phyloP scores from a whole-genome alignment of 2,113 vertebrate species.

The Grallaria varia region DNA sequence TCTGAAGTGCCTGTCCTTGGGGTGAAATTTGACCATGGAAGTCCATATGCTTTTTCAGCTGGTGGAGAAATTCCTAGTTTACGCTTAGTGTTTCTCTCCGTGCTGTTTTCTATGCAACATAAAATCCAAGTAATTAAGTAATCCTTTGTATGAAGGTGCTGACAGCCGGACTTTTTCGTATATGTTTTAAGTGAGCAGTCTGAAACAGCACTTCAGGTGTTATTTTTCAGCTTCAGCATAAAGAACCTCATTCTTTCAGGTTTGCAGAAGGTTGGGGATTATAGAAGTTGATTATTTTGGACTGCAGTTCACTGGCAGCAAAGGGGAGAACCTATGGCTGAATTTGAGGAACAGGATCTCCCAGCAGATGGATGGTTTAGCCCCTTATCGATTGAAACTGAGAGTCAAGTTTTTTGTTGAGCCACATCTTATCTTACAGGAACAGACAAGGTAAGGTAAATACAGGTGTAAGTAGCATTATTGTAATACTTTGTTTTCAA shows the following conservation, averaged over 20 bases:
- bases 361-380: slow-evolving; percentile 93
- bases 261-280: slow-evolving; percentile 93
- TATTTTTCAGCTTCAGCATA: not conserved
- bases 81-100: not conserved
- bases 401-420: slow-evolving; percentile 98
- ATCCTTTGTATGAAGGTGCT: not conserved
- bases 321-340: slow-evolving; percentile 96
- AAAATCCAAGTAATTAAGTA: not conserved
- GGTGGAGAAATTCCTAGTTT: not conserved
- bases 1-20: not conserved
- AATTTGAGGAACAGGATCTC: slow-evolving; percentile 98
- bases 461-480: not conserved
- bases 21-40: not conserved
- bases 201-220: not conserved
- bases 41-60: not conserved
- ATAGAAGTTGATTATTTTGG: slow-evolving; percentile 98
- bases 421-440: slow-evolving; percentile 96
- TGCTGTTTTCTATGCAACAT: not conserved
- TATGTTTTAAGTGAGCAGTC: not conserved
- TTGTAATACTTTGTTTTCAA: not conserved
- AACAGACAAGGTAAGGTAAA: slow-evolving; percentile 89
- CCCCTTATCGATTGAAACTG: slow-evolving; percentile 90
- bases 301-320: slow-evolving; percentile 93
- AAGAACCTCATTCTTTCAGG: slow-evolving; percentile 74
- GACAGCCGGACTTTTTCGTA: not conserved